Evolutionary conservation across 2,113 vertebrate genomes (phyloP).

Genomic region (Cyanocitta stelleri): DNA sequence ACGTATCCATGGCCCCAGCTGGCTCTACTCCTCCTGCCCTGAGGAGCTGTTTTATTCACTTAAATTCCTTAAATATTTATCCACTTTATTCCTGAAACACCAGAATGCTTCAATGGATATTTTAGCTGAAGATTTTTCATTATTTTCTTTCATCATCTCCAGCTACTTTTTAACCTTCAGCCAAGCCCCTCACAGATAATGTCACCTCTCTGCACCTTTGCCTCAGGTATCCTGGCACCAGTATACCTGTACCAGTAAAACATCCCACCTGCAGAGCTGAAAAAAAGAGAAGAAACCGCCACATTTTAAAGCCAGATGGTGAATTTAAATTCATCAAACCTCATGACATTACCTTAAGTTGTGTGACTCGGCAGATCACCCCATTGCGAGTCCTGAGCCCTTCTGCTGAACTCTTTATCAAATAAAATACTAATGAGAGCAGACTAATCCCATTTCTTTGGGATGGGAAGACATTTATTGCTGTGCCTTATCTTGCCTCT

Average conservation of each 20-base stretch:
- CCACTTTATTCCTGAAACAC: background rate
- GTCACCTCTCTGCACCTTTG: background rate
- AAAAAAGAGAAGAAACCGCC: background rate
- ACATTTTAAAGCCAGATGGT: background rate
- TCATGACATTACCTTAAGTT: background rate
- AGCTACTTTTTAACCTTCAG: background rate
- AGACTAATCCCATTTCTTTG: background rate
- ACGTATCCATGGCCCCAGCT: accelerated
- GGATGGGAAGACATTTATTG: background rate
- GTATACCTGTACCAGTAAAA: background rate
- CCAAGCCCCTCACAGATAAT: background rate
- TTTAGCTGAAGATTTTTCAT: background rate
- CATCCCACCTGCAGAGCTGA: background rate
- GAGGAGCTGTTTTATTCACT: background rate
- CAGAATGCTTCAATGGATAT: background rate
- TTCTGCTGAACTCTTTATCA: background rate
- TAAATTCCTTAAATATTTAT: background rate
- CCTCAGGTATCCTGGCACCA: background rate
- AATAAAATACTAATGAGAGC: background rate
- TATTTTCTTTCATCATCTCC: background rate
- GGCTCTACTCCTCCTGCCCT: background rate
- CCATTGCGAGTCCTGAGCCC: background rate
- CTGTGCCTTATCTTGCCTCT: background rate
- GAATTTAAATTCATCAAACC: background rate
- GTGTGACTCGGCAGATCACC: background rate